Conservation (phyloP, 1,140 invertebrate species). For the Eriosoma lanigerum region DNA sequence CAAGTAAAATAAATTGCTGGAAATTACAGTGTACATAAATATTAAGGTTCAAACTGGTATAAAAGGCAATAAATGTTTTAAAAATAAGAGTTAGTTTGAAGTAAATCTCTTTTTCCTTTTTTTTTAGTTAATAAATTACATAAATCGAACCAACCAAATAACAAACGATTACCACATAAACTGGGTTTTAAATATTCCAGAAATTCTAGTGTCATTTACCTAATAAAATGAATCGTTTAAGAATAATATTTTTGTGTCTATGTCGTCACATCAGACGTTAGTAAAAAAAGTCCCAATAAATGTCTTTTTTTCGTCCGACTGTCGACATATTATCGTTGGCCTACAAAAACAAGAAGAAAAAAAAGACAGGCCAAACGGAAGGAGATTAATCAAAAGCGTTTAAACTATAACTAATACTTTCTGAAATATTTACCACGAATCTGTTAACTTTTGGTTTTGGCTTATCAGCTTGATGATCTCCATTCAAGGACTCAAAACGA, state of each 20-base stretch:
- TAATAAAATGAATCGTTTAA: constrained; percentile 41
- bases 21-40: not conserved
- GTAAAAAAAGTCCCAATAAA: constrained; percentile 50
- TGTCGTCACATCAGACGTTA: constrained; percentile 46
- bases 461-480: constrained; percentile 62
- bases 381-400: constrained; percentile 46
- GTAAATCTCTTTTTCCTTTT: not conserved
- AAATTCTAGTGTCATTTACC: constrained; percentile 24
- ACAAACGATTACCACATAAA: constrained; percentile 30
- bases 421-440: constrained; percentile 74
- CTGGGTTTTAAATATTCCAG: not conserved
- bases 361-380: constrained; percentile 41
- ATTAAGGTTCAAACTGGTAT: constrained; percentile 30
- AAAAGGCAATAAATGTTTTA: constrained; percentile 27
- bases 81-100: not conserved
- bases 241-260: constrained; percentile 45
- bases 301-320: constrained; percentile 50
- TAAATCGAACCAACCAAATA: constrained; percentile 35
- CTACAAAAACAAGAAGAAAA: constrained; percentile 49
- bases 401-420: not conserved
- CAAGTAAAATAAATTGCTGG: constrained; percentile 8
- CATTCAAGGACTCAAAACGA: constrained; percentile 78
- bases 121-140: constrained; percentile 35
- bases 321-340: constrained; percentile 48
- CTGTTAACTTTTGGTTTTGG: constrained; percentile 74